Evolutionary conservation across 1,140 invertebrate species (phyloP).

Genomic region (Proales similis): DNA sequence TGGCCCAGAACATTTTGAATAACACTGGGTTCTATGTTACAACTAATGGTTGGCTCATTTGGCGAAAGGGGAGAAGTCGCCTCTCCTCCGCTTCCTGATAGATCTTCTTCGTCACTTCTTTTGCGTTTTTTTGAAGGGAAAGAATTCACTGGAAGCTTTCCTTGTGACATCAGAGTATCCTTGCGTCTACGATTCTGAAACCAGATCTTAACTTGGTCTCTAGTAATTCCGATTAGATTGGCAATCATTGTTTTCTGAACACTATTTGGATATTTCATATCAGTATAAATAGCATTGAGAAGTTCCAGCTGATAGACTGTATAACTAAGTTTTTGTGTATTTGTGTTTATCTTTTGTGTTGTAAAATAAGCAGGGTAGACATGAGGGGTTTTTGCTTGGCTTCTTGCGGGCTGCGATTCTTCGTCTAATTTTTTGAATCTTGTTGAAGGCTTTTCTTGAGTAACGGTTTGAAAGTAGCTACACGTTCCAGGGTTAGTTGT

Average conservation of each 20-base stretch:
- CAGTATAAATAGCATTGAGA: constrained; percentile 46
- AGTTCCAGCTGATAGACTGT: constrained; percentile 50
- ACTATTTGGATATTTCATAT: constrained; percentile 50
- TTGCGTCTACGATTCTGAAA: constrained; percentile 37
- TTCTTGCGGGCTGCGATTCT: too few species aligned
- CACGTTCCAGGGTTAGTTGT: too few species aligned
- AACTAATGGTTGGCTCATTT: not conserved
- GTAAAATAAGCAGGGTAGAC: constrained; percentile 36
- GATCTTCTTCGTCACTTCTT: too few species aligned
- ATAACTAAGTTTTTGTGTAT: constrained; percentile 37
- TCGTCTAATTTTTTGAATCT: too few species aligned
- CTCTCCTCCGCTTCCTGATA: too few species aligned
- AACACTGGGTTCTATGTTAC: constrained; percentile 27
- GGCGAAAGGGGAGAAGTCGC: not conserved
- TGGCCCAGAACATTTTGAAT: constrained; percentile 31
- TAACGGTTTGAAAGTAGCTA: too few species aligned
- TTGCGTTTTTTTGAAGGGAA: too few species aligned
- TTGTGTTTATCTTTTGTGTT: constrained; percentile 32
- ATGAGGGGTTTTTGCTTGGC: too few species aligned
- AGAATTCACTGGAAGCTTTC: constrained; percentile 31
- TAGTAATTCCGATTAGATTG: constrained; percentile 48
- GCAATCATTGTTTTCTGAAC: constrained; percentile 51
- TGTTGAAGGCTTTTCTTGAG: too few species aligned
- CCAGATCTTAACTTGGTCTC: constrained; percentile 51
- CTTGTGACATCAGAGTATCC: constrained; percentile 32